phyloP scores from a whole-genome alignment of 2,797 vertebrate genomes.

The Distichodus sexfasciatus region DNA sequence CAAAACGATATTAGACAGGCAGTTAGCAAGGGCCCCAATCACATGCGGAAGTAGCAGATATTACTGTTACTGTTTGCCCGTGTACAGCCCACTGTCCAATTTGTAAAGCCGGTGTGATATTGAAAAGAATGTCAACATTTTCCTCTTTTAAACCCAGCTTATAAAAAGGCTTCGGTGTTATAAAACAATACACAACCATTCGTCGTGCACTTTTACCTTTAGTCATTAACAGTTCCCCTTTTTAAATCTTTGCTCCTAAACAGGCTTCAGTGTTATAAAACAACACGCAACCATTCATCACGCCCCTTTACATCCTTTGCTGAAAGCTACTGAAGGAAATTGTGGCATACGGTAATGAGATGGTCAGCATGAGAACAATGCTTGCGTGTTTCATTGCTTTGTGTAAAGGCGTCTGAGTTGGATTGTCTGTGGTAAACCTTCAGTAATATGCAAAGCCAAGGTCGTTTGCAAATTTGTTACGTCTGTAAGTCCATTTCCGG shows the following conservation, averaged over 20 bases:
- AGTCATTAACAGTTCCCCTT: not conserved
- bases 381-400: not conserved
- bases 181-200: not conserved
- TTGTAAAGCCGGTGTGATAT: not conserved
- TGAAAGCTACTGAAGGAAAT: not conserved
- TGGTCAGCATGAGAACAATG: conserved; percentile 12
- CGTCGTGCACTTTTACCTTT: not conserved
- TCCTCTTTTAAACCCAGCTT: not conserved
- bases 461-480: conserved; percentile 50
- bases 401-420: not conserved
- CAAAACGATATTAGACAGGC: not conserved
- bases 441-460: conserved; percentile 58
- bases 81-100: not conserved
- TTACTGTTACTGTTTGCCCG: not conserved
- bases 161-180: not conserved
- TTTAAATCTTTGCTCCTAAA: not conserved
- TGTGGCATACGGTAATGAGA: not conserved
- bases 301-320: conserved; percentile 6
- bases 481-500: not conserved
- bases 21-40: not conserved
- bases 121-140: not conserved
- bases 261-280: not conserved
- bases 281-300: not conserved
- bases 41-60: conserved; percentile 7
- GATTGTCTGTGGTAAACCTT: not conserved